Conservation (phyloP, 1,140 invertebrate species). For the Chelonus insularis region DNA sequence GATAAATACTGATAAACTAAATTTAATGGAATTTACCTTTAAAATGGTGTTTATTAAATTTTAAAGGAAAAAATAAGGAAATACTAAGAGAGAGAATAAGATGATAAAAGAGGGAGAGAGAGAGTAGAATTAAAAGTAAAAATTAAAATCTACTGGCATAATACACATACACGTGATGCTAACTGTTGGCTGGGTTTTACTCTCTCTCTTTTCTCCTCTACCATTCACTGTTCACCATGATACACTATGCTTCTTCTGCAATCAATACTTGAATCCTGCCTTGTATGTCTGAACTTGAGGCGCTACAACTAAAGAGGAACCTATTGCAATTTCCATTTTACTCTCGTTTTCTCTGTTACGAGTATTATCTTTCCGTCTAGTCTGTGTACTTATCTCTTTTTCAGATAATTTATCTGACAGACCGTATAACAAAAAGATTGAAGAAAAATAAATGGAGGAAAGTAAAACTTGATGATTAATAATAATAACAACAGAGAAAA, state of each 20-base stretch:
- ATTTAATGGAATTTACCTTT: too few species aligned
- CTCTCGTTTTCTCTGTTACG: constrained; percentile 11
- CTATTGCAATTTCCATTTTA: constrained; percentile 26
- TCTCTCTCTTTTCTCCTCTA: constrained; percentile 25
- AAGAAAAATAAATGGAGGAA: too few species aligned
- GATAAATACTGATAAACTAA: constrained; percentile 19
- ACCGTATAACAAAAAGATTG: too few species aligned
- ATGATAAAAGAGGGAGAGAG: not conserved
- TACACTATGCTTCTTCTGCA: constrained; percentile 45
- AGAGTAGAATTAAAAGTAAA: constrained; percentile 3
- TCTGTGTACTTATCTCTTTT: too few species aligned
- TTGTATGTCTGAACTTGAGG: constrained; percentile 40
- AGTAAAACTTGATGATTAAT: too few species aligned
- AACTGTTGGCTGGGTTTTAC: constrained; percentile 51
- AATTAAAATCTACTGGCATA: constrained; percentile 9
- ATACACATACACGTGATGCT: constrained; percentile 34
- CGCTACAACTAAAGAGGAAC: constrained; percentile 27
- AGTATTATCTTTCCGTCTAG: too few species aligned
- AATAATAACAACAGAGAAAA: too few species aligned
- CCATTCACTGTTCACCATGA: constrained; percentile 41
- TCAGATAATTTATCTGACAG: too few species aligned
- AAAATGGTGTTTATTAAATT: too few species aligned
- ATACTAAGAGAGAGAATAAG: not conserved
- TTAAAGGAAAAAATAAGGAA: too few species aligned
- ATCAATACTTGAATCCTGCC: constrained; percentile 58